Evolutionary conservation across 2,113 vertebrate genomes (phyloP).

Genomic region (Urocynchramus pylzowi): DNA sequence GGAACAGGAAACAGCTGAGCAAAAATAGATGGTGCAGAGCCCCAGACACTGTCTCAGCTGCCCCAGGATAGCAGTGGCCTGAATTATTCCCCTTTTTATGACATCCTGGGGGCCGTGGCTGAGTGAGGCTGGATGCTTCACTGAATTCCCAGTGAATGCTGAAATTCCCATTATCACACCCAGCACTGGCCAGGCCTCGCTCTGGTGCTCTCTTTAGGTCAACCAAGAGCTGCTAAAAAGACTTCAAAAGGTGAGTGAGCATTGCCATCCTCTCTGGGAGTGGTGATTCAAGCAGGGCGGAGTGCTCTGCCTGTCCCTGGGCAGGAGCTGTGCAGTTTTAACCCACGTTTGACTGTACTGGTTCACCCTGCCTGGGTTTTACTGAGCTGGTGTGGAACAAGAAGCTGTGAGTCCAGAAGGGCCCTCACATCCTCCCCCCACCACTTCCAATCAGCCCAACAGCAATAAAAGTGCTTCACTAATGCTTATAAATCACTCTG

Average conservation of each 20-base stretch:
- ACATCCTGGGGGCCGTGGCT: rapidly evolving
- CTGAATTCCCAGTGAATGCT: neutral
- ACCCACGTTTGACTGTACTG: neutral
- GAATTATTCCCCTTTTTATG: neutral
- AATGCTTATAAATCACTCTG: neutral
- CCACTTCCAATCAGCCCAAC: neutral
- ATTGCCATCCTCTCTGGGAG: neutral
- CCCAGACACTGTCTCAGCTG: neutral
- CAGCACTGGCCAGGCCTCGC: neutral
- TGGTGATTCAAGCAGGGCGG: neutral
- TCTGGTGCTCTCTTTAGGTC: neutral
- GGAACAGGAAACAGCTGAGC: neutral
- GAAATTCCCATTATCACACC: neutral
- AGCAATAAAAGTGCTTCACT: neutral
- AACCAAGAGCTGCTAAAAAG: neutral
- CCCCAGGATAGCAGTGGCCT: neutral
- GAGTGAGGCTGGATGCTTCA: neutral
- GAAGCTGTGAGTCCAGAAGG: neutral
- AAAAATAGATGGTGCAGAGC: neutral
- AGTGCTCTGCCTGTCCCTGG: neutral
- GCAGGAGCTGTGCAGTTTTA: neutral
- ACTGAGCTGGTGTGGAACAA: neutral
- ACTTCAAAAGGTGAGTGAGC: neutral
- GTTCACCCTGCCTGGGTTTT: neutral
- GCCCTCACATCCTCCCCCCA: neutral